Evolutionary conservation across 2,888 invertebrate species (phyloP).

Genomic region (Tenodera sinensis): DNA sequence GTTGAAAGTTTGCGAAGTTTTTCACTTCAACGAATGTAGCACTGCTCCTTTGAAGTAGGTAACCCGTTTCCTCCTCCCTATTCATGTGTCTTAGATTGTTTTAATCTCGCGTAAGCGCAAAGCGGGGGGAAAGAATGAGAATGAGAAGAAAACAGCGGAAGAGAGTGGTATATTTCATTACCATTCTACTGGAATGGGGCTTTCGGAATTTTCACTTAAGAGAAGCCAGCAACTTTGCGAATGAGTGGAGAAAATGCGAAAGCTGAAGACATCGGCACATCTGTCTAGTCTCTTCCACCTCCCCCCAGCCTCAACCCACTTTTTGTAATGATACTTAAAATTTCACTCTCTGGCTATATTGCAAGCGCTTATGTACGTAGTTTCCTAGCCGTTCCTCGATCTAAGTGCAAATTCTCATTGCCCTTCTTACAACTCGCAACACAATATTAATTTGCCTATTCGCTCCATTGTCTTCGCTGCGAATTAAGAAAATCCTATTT

Average conservation of each 20-base stretch:
- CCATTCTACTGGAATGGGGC: background rate
- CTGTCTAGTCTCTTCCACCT: background rate
- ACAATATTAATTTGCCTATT: background rate
- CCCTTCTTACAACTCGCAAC: background rate
- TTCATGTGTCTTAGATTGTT: background rate
- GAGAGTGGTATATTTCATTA: background rate
- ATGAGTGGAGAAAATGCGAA: background rate
- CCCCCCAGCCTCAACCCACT: background rate
- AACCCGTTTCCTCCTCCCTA: background rate
- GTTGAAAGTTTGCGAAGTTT: background rate
- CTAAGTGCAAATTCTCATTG: background rate
- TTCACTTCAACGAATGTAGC: background rate
- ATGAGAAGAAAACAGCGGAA: background rate
- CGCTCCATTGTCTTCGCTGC: background rate
- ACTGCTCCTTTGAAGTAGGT: background rate
- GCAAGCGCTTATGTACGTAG: too few species aligned
- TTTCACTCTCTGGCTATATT: background rate
- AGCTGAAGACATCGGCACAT: background rate
- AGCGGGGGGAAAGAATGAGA: background rate
- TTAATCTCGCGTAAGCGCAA: background rate
- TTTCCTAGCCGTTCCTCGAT: background rate
- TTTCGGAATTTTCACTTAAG: background rate
- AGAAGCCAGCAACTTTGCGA: background rate
- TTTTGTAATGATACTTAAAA: background rate
- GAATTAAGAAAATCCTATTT: too few species aligned